Conservation (phyloP, 2,113 vertebrate species). For the Crocuta crocuta region DNA sequence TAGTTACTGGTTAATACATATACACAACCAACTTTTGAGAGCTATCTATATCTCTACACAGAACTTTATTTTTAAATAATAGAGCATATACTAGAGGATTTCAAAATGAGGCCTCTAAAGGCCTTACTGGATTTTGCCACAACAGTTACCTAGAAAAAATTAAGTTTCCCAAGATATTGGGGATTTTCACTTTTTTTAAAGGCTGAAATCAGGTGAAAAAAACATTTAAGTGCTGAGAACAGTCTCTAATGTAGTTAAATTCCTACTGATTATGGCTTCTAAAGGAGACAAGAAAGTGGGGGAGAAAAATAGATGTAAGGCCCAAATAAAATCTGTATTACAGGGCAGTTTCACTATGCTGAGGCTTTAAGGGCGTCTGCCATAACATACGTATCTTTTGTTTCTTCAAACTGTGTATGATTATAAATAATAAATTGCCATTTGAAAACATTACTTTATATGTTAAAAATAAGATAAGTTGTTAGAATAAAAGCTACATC, state of each 20-base stretch:
- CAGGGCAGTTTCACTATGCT: not conserved
- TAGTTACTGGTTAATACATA: conserved; percentile 39
- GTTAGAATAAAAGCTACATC: conserved; percentile 36
- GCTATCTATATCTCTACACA: not conserved
- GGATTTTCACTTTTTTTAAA: conserved; percentile 19
- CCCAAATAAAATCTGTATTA: conserved; percentile 17
- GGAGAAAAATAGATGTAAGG: not conserved
- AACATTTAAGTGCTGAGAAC: not conserved
- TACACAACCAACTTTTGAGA: not conserved
- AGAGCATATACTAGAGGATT: not conserved
- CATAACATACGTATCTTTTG: not conserved
- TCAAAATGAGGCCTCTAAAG: conserved; percentile 51
- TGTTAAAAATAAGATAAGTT: conserved; percentile 40
- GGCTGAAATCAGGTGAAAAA: conserved; percentile 35
- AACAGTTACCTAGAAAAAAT: not conserved
- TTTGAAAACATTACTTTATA: conserved; percentile 24
- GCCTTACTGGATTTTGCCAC: conserved; percentile 43
- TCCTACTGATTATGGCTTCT: not conserved
- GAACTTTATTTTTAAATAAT: conserved; percentile 38
- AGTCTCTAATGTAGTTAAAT: conserved; percentile 46
- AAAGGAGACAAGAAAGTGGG: not conserved
- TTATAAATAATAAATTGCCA: conserved; percentile 39
- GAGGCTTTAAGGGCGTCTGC: not conserved
- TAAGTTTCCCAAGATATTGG: conserved; percentile 13
- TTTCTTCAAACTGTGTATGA: not conserved